Evolutionary conservation across 2,888 invertebrate species (phyloP), one percentile per base, ranked within the genome.

Genomic region (Mythimna impura): DNA sequence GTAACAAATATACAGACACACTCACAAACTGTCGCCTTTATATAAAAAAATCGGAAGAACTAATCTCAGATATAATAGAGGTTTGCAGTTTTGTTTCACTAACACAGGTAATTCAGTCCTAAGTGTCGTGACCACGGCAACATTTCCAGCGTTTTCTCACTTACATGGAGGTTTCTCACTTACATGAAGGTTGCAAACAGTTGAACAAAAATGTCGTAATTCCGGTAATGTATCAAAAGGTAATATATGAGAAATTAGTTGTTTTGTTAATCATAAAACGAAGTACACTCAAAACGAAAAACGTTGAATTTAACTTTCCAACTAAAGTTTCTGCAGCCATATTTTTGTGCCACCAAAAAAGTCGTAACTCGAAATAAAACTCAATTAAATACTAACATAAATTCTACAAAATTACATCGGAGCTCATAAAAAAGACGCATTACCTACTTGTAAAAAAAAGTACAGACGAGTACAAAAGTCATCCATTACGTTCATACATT

Each of bases 401-500:
- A 73, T 77, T 80, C 71, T 43, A 36, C 47, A 61, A 68, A 71
- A 82, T 79, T 70, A 80, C 83, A 73, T 67, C 22, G 20, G 63
- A 54, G 78, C 58, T 70, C 81, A 69, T 75, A 81, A 83, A 82
- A 86, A 71, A 57, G 72, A 76, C 5, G 47, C 55, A 76, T 76
- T 71, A 83, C 57, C 55, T 52, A 83, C 57, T 58, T 52, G 6
- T 17, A 47, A 70, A 66, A 73, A 78, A 75, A 80, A 78, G 55
- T 43, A 67, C 54, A 58, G 66, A 54, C 65, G 40, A 47, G 64
- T 67, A 22, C 43, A 66, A 76, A 73, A 67, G 74, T 78, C 72
- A 74, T 80, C 78, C 85, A 86, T 85, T 86, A 86, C 34, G 14
- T 52, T 25, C 40, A 66, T 66, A 80, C 80, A 78, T 74, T 81